phyloP scores from a whole-genome alignment of 2,888 invertebrate species.

The Campoplex capitator region DNA sequence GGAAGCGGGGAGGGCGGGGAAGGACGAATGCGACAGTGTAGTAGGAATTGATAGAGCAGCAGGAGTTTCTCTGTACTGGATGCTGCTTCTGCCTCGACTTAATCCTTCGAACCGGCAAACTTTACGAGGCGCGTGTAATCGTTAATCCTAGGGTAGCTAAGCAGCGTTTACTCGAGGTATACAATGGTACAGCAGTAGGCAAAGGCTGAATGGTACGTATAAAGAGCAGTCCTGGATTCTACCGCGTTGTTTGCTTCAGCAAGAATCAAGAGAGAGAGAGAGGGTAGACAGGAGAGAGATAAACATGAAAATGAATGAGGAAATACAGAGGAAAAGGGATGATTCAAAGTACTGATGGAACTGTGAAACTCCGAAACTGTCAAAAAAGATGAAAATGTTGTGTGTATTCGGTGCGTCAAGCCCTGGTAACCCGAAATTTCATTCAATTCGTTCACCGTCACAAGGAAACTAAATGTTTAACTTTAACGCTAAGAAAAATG shows the following conservation, averaged over 20 bases:
- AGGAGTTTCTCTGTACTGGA: slow-evolving; percentile 36
- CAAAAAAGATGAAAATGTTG: slow-evolving; percentile 2
- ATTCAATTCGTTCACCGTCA: not conserved
- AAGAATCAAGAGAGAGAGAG: slow-evolving; percentile 19
- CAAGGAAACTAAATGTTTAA: too few species aligned
- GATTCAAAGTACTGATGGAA: slow-evolving; percentile 32
- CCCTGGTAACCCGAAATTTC: not conserved
- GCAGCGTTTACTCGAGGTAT: slow-evolving; percentile 64
- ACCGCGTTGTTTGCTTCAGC: slow-evolving; percentile 33
- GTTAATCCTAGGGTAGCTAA: slow-evolving; percentile 72
- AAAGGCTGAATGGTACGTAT: slow-evolving; percentile 24
- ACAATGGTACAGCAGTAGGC: slow-evolving; percentile 45
- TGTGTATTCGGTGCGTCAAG: slow-evolving; percentile 5
- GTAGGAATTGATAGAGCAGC: slow-evolving; percentile 39
- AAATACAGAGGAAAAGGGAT: not conserved
- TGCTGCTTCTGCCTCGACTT: slow-evolving; percentile 44
- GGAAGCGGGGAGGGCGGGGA: too few species aligned
- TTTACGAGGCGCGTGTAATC: slow-evolving; percentile 75
- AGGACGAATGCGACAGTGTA: slow-evolving; percentile 17
- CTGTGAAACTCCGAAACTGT: not conserved
- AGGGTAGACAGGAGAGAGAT: not conserved
- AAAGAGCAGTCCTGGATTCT: slow-evolving; percentile 43
- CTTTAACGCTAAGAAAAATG: not conserved
- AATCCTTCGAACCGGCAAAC: slow-evolving; percentile 74
- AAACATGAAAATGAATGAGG: not conserved